Evolutionary conservation across 2,888 invertebrate genomes (phyloP).

Genomic region (Abscondita cerata): DNA sequence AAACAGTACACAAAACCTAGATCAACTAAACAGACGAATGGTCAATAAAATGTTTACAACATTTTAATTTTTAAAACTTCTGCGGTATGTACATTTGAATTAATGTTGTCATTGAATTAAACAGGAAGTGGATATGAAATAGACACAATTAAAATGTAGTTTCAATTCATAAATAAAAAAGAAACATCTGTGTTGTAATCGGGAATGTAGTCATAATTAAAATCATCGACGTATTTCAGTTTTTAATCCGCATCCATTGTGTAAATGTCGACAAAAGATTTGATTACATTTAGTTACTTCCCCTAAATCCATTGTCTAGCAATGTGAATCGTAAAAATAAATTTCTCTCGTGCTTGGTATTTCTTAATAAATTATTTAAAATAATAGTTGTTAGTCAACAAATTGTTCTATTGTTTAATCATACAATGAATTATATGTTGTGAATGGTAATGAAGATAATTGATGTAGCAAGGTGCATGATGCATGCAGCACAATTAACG

Average conservation of each 20-base stretch:
- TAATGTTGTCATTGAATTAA: too few relatives aligned
- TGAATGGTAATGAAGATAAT: slow-evolving; percentile 13
- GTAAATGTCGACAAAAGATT: not conserved
- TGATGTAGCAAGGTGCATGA: not conserved
- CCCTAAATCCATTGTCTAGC: not conserved
- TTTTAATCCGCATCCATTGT: not conserved
- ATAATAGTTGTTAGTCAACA: slow-evolving; percentile 16
- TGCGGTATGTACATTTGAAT: too few relatives aligned
- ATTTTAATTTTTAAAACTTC: too few relatives aligned
- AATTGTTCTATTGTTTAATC: slow-evolving; percentile 18
- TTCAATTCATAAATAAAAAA: too few relatives aligned
- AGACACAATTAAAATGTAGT: too few relatives aligned
- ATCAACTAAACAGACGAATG: too few relatives aligned
- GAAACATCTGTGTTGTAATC: too few relatives aligned
- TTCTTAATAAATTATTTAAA: slow-evolving; percentile 6
- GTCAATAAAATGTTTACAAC: too few relatives aligned
- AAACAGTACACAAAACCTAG: too few relatives aligned
- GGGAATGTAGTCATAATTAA: too few relatives aligned
- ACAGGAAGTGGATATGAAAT: too few relatives aligned
- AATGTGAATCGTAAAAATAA: not conserved
- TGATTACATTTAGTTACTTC: not conserved
- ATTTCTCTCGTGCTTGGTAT: not conserved
- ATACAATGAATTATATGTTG: slow-evolving; percentile 11
- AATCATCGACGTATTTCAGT: too few relatives aligned
- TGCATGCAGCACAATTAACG: not conserved